Base-by-base conservation (phyloP, 2,797 vertebrate genomes). In the Ctenochaetus hawaiiensis region DNA sequence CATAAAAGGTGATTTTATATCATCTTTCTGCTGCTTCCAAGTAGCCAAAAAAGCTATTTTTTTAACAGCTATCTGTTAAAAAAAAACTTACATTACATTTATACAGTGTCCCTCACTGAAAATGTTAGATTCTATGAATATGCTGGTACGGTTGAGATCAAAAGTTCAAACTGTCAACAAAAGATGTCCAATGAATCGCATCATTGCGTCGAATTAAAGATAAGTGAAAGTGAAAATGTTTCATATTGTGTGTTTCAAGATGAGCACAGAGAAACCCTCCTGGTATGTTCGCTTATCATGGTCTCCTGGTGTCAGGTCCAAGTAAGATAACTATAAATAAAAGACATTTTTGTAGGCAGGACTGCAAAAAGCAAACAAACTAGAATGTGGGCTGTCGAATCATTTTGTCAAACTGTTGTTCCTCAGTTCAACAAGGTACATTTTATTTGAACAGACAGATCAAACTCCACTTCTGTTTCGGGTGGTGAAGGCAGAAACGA, bases 401-500 rank as follows among this genome's bases (percentile, higher is more conserved):
- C 26, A 30, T 49, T 71, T 49, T 26, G 11, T 30, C 48, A 51
- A 51, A 23, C 17, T 37, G 10, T 23, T 23, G 18, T 23, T 60
- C 18, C 16, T 8, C 52, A 45, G 23, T 47, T 23, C 18, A 64
- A 22, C 9, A 39, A 44, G 22, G 10, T 37, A 45, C 41, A 65
- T 70, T 18, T 5, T 47, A 11, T 1, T 14, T 58, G 23, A 34
- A 30, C 54, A 69, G 14, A 37, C 41, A 51, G 22, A 67, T 41
- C 62, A 37, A 65, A 63, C 16, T 62, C 8, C 3, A 54, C 9
- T 64, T 63, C n/a, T 59, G 64, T 56, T 51, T 34, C 44, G n/a
- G 45, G 37, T 2, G 49, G 22, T 53, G 8, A 72, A 20, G 60
- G 9, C 66, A 48, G 9, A 60, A 64, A 34, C 22, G 7, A 63